Conservation (phyloP, 2,888 invertebrate genomes). For the Oithona nana region DNA sequence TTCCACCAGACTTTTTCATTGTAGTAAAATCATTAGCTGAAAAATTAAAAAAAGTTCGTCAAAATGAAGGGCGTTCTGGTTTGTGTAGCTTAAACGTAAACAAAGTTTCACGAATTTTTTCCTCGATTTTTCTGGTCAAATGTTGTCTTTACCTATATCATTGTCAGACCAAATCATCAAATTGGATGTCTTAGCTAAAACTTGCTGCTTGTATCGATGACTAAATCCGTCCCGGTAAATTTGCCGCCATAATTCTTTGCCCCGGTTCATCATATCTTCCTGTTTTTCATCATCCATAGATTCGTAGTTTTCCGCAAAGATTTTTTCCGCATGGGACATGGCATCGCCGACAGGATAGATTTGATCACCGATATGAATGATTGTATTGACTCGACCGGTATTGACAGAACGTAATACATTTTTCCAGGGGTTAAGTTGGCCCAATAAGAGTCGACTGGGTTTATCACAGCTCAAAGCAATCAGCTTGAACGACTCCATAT, state of each 20-base stretch:
- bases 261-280: not conserved
- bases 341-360: conserved; percentile 1
- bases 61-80: too few species aligned
- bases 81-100: too few species aligned
- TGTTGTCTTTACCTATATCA: too few species aligned
- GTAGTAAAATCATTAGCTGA: conserved; percentile 15
- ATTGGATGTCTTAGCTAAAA: not conserved
- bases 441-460: conserved; percentile 8
- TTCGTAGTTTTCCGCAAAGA: not conserved
- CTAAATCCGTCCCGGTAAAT: not conserved
- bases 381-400: not conserved
- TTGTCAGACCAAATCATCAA: conserved; percentile 16
- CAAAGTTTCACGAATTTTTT: too few species aligned
- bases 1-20: not conserved
- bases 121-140: too few species aligned
- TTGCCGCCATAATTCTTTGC: not conserved
- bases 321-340: not conserved
- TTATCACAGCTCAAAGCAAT: conserved; percentile 13
- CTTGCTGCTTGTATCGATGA: not conserved
- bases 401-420: not conserved
- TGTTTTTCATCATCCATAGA: not conserved
- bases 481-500: not conserved
- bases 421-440: conserved; percentile 9
- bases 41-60: too few species aligned
- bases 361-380: conserved; percentile 8